Conservation (phyloP, 2,113 vertebrate species). For the Carassius auratus region DNA sequence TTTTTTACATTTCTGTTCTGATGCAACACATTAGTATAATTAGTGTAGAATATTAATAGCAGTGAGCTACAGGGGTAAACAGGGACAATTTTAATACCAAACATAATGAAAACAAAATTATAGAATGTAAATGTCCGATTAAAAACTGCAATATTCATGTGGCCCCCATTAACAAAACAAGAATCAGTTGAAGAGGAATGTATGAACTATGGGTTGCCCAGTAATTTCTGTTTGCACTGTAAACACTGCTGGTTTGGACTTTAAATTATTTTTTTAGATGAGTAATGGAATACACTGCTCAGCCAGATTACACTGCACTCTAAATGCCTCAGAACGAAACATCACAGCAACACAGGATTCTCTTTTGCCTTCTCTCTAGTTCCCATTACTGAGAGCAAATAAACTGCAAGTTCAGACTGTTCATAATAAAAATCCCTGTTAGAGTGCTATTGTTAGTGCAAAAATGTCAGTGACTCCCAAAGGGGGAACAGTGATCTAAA, state of each 20-base stretch:
- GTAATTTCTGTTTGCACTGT: constrained; percentile 1
- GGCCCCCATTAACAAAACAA: constrained; percentile 10
- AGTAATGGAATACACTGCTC: not conserved
- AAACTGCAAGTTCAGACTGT: constrained; percentile 31
- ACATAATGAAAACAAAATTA: not conserved
- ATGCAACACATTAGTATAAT: not conserved
- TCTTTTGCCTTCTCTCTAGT: not conserved
- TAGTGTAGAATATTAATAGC: not conserved
- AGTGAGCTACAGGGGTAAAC: not conserved
- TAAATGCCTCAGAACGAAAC: not conserved
- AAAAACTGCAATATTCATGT: not conserved
- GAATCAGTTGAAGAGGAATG: constrained; percentile 7
- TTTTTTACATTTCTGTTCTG: not conserved
- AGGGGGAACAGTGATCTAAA: constrained; percentile 84
- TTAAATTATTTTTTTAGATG: not conserved
- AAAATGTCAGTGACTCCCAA: constrained; percentile 76
- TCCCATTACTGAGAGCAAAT: not conserved
- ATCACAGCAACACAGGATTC: not conserved
- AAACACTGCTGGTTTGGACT: not conserved
- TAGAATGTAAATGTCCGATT: not conserved
- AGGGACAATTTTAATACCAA: constrained; percentile 18
- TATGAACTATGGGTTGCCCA: not conserved
- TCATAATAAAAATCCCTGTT: constrained; percentile 78
- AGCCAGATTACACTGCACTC: not conserved
- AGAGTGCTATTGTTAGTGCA: constrained; percentile 70